Conservation (phyloP, 37 sponge, comb jelly and placozoan genomes). For the Crambe crambe region DNA sequence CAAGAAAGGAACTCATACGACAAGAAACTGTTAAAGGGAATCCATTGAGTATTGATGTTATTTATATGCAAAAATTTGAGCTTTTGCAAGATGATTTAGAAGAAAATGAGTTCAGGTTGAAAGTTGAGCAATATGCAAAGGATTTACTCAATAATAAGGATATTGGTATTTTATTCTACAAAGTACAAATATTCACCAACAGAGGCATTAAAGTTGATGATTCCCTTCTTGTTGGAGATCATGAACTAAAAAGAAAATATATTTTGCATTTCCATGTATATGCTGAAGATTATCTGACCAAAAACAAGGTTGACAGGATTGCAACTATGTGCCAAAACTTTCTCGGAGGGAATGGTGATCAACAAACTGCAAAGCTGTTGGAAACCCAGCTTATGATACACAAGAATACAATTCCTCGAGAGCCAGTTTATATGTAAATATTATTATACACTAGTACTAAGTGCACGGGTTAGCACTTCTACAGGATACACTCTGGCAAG, state of each 20-base stretch:
- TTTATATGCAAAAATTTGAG: neutral
- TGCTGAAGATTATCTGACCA: neutral
- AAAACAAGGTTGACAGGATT: neutral
- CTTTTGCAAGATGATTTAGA: neutral
- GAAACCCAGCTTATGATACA: too few relatives aligned
- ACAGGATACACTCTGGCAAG: too few relatives aligned
- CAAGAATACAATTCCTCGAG: too few relatives aligned
- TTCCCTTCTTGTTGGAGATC: slow-evolving; percentile 7
- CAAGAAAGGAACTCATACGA: too few relatives aligned
- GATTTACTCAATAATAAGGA: slow-evolving; percentile 6
- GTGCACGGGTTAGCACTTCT: too few relatives aligned
- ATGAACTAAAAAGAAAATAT: neutral
- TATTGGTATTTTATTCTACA: slow-evolving; percentile 20
- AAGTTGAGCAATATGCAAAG: neutral
- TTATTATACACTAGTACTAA: too few relatives aligned
- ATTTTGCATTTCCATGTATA: slow-evolving; percentile 4
- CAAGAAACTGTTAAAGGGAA: too few relatives aligned
- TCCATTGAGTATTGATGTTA: slow-evolving; percentile 2
- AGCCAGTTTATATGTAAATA: too few relatives aligned
- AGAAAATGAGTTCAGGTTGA: neutral
- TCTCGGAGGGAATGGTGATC: too few relatives aligned
- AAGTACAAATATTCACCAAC: slow-evolving; percentile 11
- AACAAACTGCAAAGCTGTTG: too few relatives aligned
- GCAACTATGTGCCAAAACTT: too few relatives aligned
- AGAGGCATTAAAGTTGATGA: neutral